Conservation (phyloP, 2,113 vertebrate genomes). For the Alligator sinensis region DNA sequence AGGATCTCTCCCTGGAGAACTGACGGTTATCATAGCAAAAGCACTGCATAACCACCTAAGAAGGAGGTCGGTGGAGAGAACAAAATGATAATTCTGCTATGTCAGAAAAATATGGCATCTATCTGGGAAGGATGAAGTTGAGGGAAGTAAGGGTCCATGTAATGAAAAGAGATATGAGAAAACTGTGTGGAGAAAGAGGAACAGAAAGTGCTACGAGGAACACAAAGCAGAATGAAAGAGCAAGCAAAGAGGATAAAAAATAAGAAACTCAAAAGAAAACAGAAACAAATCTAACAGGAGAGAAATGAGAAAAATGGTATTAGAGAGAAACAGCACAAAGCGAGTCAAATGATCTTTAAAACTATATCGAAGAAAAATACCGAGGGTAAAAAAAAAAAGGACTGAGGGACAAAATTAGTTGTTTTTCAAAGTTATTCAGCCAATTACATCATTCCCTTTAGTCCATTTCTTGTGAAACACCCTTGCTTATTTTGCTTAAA, state of each 20-base stretch:
- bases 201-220: not conserved
- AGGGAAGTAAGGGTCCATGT: not conserved
- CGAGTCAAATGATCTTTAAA: not conserved
- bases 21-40: not conserved
- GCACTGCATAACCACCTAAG: not conserved
- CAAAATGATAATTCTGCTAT: no score
- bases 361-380: not conserved
- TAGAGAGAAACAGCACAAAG: not conserved
- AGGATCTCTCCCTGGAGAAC: not conserved
- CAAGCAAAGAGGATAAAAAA: not conserved
- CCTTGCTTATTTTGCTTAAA: not conserved
- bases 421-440: constrained; percentile 11
- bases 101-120: not conserved
- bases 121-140: fast-evolving
- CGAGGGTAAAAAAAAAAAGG: not conserved
- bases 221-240: not conserved
- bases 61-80: not conserved
- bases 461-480: not conserved
- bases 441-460: not conserved
- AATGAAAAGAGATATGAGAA: not conserved
- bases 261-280: not conserved
- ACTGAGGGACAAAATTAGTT: not conserved
- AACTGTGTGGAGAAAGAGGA: not conserved
- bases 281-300: not conserved
- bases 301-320: not conserved